Evolutionary conservation across 2,797 vertebrate genomes (phyloP), one percentile per base, ranked within the genome.

Genomic region (Periophthalmus magnuspinnatus): DNA sequence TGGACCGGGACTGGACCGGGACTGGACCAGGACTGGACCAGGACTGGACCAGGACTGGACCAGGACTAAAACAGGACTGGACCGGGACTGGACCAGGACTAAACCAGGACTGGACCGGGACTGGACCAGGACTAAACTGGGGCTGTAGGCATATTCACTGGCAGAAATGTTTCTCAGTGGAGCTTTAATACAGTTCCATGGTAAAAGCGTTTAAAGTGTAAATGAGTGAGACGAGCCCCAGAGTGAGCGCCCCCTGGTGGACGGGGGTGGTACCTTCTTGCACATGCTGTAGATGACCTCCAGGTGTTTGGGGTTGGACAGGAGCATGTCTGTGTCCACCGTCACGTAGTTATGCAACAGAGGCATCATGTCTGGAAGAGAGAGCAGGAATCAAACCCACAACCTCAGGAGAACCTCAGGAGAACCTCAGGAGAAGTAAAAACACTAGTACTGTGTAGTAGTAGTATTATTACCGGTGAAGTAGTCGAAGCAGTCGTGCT

Each of bases 251-350:
- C 10, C 10, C 21, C 54, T 7, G 1, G n/a, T 16, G 14, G 11
- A 2, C 5, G 0, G 28, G 19, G 17, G 16, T 2, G 57, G 57
- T 59, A 99, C 97, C 97, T 99, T 98, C 91, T 97, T 98, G 86
- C 97, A 99, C 96, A 99, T 98, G 68, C 92, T 94, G 84, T 97
- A 99, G 91, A 99, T 96, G 76, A 98, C 94, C 89, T 99, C 97
- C 71, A 99, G 87, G 86, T 98, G 94, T 74, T 97, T 99, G 19
- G 97, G 94, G 81, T 95, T 96, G 68, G 96, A 95, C 33, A 99
- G 86, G 61, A 99, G 93, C 82, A 94, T 95, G 84, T 95, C 93
- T 0, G 97, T 99, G 71, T 98, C 97, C 80, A 99, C 94, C 0
- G 97, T 99, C 80, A 99, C 93, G 22, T 99, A 99, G 90, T 99